These are phyloP conservation scores for Gymnothorax reevesii DNA, from an alignment of 2,797 vertebrate genomes.

Conservation along the genomic window DNA sequence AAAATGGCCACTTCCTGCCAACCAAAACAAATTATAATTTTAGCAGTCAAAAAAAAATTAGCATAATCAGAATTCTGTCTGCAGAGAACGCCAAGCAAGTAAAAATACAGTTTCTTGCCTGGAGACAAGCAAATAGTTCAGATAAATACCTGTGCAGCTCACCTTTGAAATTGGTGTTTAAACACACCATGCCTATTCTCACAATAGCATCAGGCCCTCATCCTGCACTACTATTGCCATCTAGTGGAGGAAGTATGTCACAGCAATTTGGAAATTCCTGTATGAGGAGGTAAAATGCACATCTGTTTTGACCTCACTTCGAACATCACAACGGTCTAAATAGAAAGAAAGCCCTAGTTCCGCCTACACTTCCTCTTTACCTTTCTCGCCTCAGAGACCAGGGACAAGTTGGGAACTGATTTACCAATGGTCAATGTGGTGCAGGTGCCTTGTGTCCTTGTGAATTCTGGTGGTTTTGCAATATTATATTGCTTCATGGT, in stretches of 20 bases:
- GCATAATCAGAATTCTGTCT: background rate
- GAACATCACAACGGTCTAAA: too few species aligned
- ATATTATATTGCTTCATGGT: too few species aligned
- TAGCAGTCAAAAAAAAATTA: background rate
- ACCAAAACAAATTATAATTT: background rate
- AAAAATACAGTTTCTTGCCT: background rate
- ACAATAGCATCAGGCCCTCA: background rate
- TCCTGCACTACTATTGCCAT: conserved; percentile 61
- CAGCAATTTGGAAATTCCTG: background rate
- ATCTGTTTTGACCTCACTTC: background rate
- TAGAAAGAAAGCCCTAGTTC: too few species aligned
- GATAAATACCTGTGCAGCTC: background rate
- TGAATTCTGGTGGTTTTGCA: too few species aligned
- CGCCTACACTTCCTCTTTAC: too few species aligned
- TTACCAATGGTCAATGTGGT: too few species aligned
- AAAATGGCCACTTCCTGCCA: background rate
- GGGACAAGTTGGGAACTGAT: too few species aligned
- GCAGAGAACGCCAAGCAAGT: background rate
- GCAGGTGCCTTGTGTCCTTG: too few species aligned
- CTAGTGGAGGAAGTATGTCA: conserved; percentile 51
- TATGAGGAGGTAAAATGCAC: background rate
- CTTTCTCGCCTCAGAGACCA: too few species aligned
- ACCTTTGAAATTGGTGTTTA: background rate
- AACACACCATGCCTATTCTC: background rate
- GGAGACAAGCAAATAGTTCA: background rate